Percentiles rank a stretch among this genome's conserved stretches.
Evolutionary conservation across 2,113 vertebrate genomes (phyloP).

Genomic region (Cricetomys ansorgei): DNA sequence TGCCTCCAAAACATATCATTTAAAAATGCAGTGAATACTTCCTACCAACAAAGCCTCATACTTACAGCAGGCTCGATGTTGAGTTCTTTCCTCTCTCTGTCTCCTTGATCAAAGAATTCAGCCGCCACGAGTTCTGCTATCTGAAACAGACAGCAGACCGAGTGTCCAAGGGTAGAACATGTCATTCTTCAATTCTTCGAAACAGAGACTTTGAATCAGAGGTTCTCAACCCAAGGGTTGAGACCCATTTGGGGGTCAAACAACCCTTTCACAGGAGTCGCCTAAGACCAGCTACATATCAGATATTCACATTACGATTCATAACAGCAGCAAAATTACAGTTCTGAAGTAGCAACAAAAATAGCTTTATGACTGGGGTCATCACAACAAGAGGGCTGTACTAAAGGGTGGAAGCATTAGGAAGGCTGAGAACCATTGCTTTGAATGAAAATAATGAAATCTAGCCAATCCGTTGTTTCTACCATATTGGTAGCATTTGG

Average conservation of each 20-base stretch:
- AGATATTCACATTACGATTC: no score
- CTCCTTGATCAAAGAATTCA: conserved; percentile 99
- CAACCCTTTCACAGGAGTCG: no score
- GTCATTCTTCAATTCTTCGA: not conserved
- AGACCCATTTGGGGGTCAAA: no score
- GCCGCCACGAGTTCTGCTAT: conserved; percentile 97
- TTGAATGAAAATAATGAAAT: not conserved
- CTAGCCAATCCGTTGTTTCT: not conserved
- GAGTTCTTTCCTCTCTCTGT: conserved; percentile 96
- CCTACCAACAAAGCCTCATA: conserved; percentile 27
- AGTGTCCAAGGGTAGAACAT: not conserved
- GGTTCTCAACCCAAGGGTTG: no score
- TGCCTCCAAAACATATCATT: not conserved
- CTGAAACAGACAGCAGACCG: conserved; percentile 84
- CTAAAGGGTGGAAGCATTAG: no score
- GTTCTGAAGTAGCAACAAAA: no score
- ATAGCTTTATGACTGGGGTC: no score
- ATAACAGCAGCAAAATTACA: no score
- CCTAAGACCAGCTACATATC: no score
- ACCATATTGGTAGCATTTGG: not conserved
- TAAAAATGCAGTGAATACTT: not conserved
- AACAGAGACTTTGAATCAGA: not conserved
- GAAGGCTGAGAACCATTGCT: no score
- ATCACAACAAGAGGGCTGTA: no score
- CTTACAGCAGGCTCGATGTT: conserved; percentile 98